Percentiles rank a stretch among this genome's conserved stretches.
Conservation (phyloP, 1,140 invertebrate species). For the Apis cerana region DNA sequence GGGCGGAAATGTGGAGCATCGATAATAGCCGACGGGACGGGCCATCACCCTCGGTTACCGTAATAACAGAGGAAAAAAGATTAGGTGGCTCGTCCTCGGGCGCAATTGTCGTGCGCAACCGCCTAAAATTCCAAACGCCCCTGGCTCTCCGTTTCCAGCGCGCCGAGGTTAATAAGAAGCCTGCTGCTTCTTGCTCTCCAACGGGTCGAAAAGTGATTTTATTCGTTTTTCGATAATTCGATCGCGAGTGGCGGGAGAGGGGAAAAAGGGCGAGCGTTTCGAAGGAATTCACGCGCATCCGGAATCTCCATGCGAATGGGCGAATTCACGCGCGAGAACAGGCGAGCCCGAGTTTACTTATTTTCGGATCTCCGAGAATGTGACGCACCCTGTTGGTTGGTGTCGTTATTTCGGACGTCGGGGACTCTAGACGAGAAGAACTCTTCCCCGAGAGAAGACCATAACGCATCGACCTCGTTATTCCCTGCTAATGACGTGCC, state of each 20-base stretch:
- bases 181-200: too few relatives aligned
- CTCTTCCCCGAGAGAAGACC: conserved; percentile 53
- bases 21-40: conserved; percentile 38
- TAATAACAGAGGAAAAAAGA: conserved; percentile 39
- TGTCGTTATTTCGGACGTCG: conserved; percentile 63
- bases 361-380: conserved; percentile 71
- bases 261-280: too few relatives aligned
- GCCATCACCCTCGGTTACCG: conserved; percentile 43
- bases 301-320: conserved; percentile 25
- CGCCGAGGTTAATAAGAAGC: too few relatives aligned
- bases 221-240: too few relatives aligned
- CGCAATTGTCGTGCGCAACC: conserved; percentile 23
- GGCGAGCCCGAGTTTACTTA: conserved; percentile 47
- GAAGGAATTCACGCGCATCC: conserved; percentile 4
- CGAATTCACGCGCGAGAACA: conserved; percentile 18
- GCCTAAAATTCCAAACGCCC: conserved; percentile 37
- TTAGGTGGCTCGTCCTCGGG: conserved; percentile 15
- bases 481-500: conserved; percentile 74
- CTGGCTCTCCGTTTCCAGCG: neutral
- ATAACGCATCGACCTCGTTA: conserved; percentile 72
- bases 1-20: conserved; percentile 44
- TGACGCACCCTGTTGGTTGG: conserved; percentile 63
- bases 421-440: neutral
- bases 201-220: too few relatives aligned
- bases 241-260: too few relatives aligned